These are phyloP conservation scores for Phalacrocorax carbo DNA, from an alignment of 2,113 vertebrate species.

Conservation along the genomic window DNA sequence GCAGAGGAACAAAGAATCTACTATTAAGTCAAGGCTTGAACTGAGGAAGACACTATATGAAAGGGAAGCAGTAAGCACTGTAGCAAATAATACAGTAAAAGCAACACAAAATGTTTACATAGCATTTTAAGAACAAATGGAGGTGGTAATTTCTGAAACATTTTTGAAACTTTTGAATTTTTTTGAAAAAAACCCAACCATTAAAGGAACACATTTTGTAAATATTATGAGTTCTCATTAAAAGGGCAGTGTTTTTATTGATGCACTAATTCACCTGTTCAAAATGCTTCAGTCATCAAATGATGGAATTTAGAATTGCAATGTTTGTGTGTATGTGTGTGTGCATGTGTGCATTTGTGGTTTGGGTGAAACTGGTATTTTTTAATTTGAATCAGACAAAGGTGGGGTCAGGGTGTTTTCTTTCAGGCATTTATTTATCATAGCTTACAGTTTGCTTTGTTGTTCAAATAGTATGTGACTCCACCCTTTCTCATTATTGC, in stretches of 20 bases:
- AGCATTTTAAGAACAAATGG: background rate
- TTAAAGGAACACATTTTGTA: background rate
- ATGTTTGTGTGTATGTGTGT: background rate
- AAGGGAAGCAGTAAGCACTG: background rate
- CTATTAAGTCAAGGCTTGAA: background rate
- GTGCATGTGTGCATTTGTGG: background rate
- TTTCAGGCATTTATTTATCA: conserved; percentile 58
- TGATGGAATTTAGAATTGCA: background rate
- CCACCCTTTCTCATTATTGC: conserved; percentile 55
- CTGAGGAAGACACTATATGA: background rate
- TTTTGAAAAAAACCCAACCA: background rate
- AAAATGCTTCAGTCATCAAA: conserved; percentile 1
- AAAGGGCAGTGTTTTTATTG: background rate
- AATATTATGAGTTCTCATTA: background rate
- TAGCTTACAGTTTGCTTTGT: conserved; percentile 57
- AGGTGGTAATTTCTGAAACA: background rate
- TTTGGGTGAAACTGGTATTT: conserved; percentile 55
- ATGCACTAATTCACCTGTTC: background rate
- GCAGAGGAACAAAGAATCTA: background rate
- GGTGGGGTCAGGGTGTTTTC: conserved; percentile 60
- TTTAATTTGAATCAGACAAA: conserved; percentile 58
- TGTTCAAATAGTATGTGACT: conserved; percentile 53
- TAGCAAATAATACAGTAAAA: background rate
- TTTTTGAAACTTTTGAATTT: background rate
- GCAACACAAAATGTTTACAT: background rate